phyloP scores from a whole-genome alignment of 2,888 invertebrate genomes.

The Mesodorylaimus sp. region DNA sequence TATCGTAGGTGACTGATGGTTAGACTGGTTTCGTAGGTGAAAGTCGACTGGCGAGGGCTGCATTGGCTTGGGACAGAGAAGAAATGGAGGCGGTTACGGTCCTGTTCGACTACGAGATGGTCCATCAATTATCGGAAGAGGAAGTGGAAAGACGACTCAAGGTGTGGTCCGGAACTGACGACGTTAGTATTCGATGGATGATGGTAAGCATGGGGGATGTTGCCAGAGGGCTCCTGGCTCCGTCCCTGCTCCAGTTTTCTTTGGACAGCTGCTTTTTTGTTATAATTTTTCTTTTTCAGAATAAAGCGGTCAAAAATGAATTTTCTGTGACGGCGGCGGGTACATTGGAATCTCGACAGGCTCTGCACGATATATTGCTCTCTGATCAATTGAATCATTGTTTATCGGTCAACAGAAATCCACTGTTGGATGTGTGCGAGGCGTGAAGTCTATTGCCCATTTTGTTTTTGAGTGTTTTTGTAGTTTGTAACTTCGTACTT shows the following conservation, averaged over 20 bases:
- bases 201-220: no score
- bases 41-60: not conserved
- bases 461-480: no score
- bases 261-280: no score
- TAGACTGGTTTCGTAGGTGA: not conserved
- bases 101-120: not conserved
- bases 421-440: no score
- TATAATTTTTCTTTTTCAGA: not conserved
- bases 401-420: no score
- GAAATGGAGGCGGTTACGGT: not conserved
- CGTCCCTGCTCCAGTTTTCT: no score
- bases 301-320: not conserved
- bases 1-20: no score
- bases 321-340: not conserved
- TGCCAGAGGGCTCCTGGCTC: no score
- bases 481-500: no score
- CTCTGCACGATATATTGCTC: not conserved
- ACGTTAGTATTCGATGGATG: not conserved
- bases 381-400: not conserved
- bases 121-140: no score
- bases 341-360: not conserved
- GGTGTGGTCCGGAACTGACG: slow-evolving; percentile 1
- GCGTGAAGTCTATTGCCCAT: no score
- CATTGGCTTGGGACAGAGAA: not conserved
- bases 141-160: not conserved